A percentile compares a stretch with the other conserved stretches of the same genome.
phyloP scores from a whole-genome alignment of 2,888 invertebrate genomes.

The Apocheima hispidaria region DNA sequence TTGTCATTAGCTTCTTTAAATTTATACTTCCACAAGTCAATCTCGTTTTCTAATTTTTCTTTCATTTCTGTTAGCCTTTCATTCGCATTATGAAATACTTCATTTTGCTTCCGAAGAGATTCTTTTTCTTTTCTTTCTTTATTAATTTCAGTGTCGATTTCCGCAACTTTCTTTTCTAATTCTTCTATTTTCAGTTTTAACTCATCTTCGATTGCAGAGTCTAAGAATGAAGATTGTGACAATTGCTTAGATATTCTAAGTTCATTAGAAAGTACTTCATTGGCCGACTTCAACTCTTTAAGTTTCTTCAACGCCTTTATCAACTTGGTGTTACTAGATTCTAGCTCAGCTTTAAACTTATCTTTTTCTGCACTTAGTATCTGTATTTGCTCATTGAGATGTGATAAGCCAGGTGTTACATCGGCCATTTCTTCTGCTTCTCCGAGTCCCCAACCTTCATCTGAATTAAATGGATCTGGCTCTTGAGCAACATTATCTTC shows the following conservation, averaged over 20 bases:
- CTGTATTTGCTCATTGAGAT: slow-evolving; percentile 86
- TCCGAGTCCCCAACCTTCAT: slow-evolving; percentile 80
- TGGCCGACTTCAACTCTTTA: slow-evolving; percentile 91
- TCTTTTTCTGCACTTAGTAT: slow-evolving; percentile 86
- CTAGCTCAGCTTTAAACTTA: slow-evolving; percentile 87
- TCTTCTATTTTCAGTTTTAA: slow-evolving; percentile 88
- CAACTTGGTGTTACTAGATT: slow-evolving; percentile 89
- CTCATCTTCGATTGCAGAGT: slow-evolving; percentile 93
- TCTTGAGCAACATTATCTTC: slow-evolving; percentile 51
- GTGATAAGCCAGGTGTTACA: slow-evolving; percentile 76
- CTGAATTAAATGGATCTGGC: slow-evolving; percentile 75
- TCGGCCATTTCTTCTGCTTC: slow-evolving; percentile 66
- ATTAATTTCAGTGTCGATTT: slow-evolving; percentile 84
- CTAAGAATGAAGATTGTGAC: slow-evolving; percentile 87
- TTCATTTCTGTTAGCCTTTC: slow-evolving; percentile 93
- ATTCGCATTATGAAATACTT: slow-evolving; percentile 90
- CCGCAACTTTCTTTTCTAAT: slow-evolving; percentile 88
- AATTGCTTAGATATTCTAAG: slow-evolving; percentile 82
- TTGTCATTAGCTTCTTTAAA: slow-evolving; percentile 90
- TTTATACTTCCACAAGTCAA: slow-evolving; percentile 90
- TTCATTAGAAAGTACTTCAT: slow-evolving; percentile 87
- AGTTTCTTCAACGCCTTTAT: slow-evolving; percentile 93
- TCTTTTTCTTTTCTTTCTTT: slow-evolving; percentile 89
- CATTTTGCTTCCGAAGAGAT: slow-evolving; percentile 89
- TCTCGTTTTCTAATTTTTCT: slow-evolving; percentile 92